These are phyloP conservation scores for Phania funesta DNA, from an alignment of 2,888 invertebrate species.

Conservation along the genomic window DNA sequence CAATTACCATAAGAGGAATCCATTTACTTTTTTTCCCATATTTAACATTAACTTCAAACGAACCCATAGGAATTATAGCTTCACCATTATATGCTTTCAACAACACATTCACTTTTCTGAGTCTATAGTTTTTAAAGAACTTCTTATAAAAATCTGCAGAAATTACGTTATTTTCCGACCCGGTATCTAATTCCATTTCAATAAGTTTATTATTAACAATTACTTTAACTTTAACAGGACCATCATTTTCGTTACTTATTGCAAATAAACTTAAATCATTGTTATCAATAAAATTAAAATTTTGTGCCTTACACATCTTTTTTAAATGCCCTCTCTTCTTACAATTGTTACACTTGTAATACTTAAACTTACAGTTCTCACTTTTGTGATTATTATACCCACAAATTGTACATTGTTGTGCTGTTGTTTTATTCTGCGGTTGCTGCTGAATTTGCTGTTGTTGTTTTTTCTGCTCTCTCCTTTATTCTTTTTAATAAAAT, in stretches of 20 bases:
- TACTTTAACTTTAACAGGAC: background rate
- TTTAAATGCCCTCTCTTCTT: conserved; percentile 53
- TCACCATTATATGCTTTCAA: conserved; percentile 40
- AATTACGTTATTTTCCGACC: too few species aligned
- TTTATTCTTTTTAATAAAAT: background rate
- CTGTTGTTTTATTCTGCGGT: background rate
- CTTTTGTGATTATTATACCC: too few species aligned
- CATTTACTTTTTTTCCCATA: conserved; percentile 31
- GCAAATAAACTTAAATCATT: conserved; percentile 19
- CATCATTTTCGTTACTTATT: background rate
- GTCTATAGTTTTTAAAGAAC: conserved; percentile 22
- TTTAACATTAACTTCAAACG: conserved; percentile 32
- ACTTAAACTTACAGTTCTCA: too few species aligned
- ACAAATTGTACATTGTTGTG: conserved; percentile 48
- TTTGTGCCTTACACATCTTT: conserved; percentile 54
- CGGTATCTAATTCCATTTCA: too few species aligned
- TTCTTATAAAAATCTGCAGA: conserved; percentile 42
- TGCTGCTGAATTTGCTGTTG: conserved; percentile 10
- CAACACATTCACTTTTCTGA: conserved; percentile 2
- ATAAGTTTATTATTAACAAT: conserved; percentile 44
- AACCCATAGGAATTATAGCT: conserved; percentile 43
- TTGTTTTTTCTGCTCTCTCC: background rate
- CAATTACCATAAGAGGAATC: conserved; percentile 50
- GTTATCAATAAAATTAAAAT: conserved; percentile 30
- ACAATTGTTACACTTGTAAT: background rate